Evolutionary conservation across 2,797 vertebrate genomes (phyloP).

Genomic region (Acipenser oxyrinchus): DNA sequence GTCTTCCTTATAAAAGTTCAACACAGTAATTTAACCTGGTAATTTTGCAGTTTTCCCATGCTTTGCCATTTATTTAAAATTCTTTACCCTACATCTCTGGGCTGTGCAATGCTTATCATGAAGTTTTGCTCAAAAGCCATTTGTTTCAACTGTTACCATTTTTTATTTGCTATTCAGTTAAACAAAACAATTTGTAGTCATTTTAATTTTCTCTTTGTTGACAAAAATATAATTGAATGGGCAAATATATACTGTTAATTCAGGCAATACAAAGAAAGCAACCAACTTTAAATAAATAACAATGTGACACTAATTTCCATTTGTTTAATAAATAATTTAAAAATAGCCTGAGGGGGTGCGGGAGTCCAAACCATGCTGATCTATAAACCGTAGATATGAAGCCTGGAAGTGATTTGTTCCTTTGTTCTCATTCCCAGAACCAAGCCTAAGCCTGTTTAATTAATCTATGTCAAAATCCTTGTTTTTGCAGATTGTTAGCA

Average conservation of each 20-base stretch:
- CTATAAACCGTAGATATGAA: slow-evolving; percentile 58
- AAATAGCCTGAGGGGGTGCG: slow-evolving; percentile 24
- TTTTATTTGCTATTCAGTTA: too few species aligned
- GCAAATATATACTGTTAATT: too few species aligned
- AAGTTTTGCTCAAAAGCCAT: too few species aligned
- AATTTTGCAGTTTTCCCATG: too few species aligned
- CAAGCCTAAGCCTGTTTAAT: slow-evolving; percentile 49
- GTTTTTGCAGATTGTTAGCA: slow-evolving; percentile 55
- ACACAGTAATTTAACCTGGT: too few species aligned
- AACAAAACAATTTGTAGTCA: too few species aligned
- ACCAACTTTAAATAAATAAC: slow-evolving; percentile 18
- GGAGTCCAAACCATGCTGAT: slow-evolving; percentile 33
- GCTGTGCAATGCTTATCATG: too few species aligned
- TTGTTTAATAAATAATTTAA: slow-evolving; percentile 41
- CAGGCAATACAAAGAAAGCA: slow-evolving; percentile 10
- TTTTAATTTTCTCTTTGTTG: too few species aligned
- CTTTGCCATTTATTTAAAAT: too few species aligned
- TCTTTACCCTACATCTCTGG: too few species aligned
- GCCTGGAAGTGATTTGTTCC: slow-evolving; percentile 54
- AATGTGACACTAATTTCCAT: slow-evolving; percentile 23
- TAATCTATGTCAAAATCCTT: slow-evolving; percentile 50
- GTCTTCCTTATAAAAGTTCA: background rate
- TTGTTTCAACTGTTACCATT: too few species aligned
- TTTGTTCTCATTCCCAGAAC: slow-evolving; percentile 34
- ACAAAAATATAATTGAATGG: too few species aligned